These are phyloP conservation scores for Zosterops lateralis DNA, from an alignment of 2,113 vertebrate species.

Conservation along the genomic window DNA sequence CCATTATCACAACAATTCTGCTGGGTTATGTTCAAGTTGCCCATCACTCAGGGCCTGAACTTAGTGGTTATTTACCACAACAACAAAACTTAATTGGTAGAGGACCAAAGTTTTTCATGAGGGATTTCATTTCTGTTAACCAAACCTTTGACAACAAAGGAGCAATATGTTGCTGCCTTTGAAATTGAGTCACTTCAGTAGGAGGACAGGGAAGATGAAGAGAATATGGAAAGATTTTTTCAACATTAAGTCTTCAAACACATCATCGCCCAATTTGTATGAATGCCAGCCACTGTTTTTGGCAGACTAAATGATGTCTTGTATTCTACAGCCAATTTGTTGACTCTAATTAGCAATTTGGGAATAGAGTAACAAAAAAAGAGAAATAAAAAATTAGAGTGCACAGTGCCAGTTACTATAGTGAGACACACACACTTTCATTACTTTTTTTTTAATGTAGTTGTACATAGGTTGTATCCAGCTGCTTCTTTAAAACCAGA, in stretches of 20 bases:
- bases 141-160: not conserved
- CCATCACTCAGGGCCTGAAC: not conserved
- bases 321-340: slow-evolving; percentile 23
- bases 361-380: slow-evolving; percentile 16
- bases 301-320: not conserved
- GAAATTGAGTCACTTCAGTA: not conserved
- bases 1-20: not conserved
- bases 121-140: not conserved
- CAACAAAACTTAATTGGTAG: not conserved
- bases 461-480: not conserved
- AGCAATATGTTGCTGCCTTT: not conserved
- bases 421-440: not conserved
- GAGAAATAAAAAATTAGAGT: not conserved
- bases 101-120: not conserved
- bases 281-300: slow-evolving; percentile 1
- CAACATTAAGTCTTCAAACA: slow-evolving; percentile 17
- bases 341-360: slow-evolving; percentile 46
- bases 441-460: not conserved
- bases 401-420: not conserved
- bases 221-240: slow-evolving; percentile 1
- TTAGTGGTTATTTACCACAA: not conserved
- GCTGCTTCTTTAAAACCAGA: not conserved
- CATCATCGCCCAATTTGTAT: not conserved
- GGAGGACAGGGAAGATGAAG: not conserved
- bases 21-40: not conserved